These are phyloP conservation scores for Psittacula derbiana DNA, from an alignment of 2,797 vertebrate species.

Conservation along the genomic window DNA sequence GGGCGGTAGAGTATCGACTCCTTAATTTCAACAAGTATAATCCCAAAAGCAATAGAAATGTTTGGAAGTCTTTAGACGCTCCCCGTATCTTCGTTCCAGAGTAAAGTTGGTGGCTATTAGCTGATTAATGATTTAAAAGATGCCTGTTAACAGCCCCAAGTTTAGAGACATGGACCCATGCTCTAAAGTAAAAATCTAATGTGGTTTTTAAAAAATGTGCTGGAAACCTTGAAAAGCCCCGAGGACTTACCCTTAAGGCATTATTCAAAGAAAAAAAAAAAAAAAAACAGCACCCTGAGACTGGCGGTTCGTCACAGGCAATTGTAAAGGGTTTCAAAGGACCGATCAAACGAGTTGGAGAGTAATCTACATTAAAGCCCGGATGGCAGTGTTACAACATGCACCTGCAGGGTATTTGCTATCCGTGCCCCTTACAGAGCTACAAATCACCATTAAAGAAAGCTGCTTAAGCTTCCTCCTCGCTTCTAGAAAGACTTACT, in stretches of 20 bases:
- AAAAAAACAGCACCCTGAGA: conserved; percentile 30
- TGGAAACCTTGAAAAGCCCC: conserved; percentile 76
- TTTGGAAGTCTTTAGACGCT: not conserved
- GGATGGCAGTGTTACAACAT: conserved; percentile 77
- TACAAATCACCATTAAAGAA: conserved; percentile 80
- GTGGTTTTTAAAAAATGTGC: conserved; percentile 32
- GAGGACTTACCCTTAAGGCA: conserved; percentile 78
- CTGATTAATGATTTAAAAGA: conserved; percentile 51
- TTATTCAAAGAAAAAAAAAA: conserved; percentile 76
- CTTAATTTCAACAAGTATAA: not conserved
- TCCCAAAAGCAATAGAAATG: not conserved
- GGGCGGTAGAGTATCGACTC: not conserved
- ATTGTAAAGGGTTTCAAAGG: conserved; percentile 84
- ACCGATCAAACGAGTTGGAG: conserved; percentile 80
- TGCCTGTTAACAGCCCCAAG: conserved; percentile 50
- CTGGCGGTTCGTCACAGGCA: conserved; percentile 83
- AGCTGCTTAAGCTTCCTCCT: conserved; percentile 73
- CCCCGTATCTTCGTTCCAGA: not conserved
- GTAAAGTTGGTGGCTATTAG: not conserved
- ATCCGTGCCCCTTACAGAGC: conserved; percentile 74
- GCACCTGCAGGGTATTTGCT: conserved; percentile 81
- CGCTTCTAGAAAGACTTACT: conserved; percentile 70
- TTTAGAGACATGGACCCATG: conserved; percentile 10
- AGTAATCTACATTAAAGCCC: conserved; percentile 81
- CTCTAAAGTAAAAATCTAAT: conserved; percentile 68